phyloP scores from a whole-genome alignment of 1,140 invertebrate species.

The Chymomyza costata region DNA sequence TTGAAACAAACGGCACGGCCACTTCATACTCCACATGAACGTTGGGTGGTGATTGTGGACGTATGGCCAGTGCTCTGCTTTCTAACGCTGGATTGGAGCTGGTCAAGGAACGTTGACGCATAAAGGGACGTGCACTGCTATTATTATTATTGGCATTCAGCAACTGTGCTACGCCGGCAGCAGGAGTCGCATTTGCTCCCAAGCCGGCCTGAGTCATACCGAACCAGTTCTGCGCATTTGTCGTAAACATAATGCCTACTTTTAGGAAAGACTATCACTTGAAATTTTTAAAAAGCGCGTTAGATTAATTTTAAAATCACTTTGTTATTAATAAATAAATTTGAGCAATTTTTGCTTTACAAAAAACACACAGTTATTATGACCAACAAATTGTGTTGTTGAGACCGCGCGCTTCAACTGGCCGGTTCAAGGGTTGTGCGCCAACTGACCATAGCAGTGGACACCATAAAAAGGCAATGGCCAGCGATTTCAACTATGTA shows the following conservation, averaged over 20 bases:
- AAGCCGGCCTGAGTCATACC: conserved; percentile 47
- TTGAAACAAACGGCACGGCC: conserved; percentile 62
- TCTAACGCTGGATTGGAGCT: conserved; percentile 68
- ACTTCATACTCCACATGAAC: conserved; percentile 73
- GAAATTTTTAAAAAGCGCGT: conserved; percentile 37
- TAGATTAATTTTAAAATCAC: neutral
- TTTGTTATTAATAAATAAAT: too few species aligned
- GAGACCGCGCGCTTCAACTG: conserved; percentile 26
- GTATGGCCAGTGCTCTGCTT: conserved; percentile 27
- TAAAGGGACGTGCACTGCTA: conserved; percentile 31
- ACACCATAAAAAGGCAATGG: conserved; percentile 40
- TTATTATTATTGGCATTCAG: conserved; percentile 35
- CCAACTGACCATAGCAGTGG: conserved; percentile 62
- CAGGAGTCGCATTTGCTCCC: conserved; percentile 6
- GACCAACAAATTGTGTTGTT: conserved; percentile 5
- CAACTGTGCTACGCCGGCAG: conserved; percentile 32
- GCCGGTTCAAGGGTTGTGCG: conserved; percentile 55
- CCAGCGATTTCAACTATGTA: conserved; percentile 1
- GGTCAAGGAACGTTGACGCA: conserved; percentile 58
- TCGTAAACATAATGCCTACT: conserved; percentile 44
- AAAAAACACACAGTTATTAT: conserved; percentile 10
- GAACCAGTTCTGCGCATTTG: conserved; percentile 67
- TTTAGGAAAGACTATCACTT: conserved; percentile 25
- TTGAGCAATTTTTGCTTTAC: conserved; percentile 38
- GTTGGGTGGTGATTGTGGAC: conserved; percentile 52